Evolutionary conservation across 2,113 vertebrate species (phyloP), one percentile per base, ranked within the genome.

Genomic region (Pycnonotus jocosus): DNA sequence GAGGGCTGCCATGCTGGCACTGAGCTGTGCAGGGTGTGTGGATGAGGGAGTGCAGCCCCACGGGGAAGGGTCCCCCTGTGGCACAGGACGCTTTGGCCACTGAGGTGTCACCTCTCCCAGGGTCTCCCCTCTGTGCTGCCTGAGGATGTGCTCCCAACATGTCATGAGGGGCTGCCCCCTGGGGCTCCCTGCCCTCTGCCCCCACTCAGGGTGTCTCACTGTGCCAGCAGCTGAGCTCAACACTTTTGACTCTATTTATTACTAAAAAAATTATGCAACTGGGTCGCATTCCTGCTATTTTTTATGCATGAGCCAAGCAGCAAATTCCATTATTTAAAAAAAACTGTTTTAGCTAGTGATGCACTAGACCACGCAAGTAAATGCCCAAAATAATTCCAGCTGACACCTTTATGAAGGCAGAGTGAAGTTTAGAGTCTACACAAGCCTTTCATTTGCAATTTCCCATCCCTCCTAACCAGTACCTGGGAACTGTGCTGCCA

Each of bases 231-330:
- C 92, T 81, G 95, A 97, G 88, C 96, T 88, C 62, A 96, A 94
- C 93, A 73, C 54, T 92, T 88, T 61, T 84, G 61, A 60, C 90
- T 88, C 95, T 93, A 94, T 95, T 97, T 94, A 97, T 97, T 95
- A 92, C 95, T 90, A 93, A 93, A 92, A 92, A 93, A 88, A 96
- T 92, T 96, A 96, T 96, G 96, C 96, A 97, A 96, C 90, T 96
- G 92, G 96, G 97, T 96, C 90, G 66, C 84, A 73, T 92, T 89
- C 79, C 70, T 93, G 92, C 94, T 92, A 91, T 95, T 95, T 93
- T 94, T 96, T 93, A 96, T 95, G 94, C 94, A 95, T 96, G 96
- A 96, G 93, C 90, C 92, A 88, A 87, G 95, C 86, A 93, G 90
- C 90, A 95, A 96, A 96, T 82, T 93, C 93, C 93, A 95, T 96